Evolutionary conservation across 1,140 invertebrate species (phyloP), one percentile per base, ranked within the genome.

Genomic region (Lordiphosa mommai): DNA sequence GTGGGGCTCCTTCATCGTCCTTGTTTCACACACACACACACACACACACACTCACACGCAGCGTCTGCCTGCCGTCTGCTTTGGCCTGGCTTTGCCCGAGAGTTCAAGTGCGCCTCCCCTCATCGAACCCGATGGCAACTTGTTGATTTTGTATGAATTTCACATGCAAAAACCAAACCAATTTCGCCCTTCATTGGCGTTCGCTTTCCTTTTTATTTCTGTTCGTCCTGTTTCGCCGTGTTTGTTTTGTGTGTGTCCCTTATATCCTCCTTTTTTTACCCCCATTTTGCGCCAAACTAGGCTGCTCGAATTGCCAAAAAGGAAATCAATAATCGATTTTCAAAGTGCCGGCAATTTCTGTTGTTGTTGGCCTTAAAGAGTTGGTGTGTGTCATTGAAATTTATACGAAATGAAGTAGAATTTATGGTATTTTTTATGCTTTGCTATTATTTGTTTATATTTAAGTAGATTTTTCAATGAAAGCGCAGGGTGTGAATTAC

Each of bases 141-240:
- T 68, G 65, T 68, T 68, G 65, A 68, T 60, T 53, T 66, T 68
- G 64, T 68, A 68, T 53, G 64, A 53, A 68, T 53, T 68, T 53
- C 65, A 68, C 65, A 68, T 68, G 64, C 65, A 68, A 68, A 68
- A 68, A 68, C 65, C 64, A 60, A 68, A 60, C 55, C 65, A 60
- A 68, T 68, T 68, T 68, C 56, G 64, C 64, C 65, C 64, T 68
- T 68, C 64, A 68, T 68, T 68, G 65, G 47, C 55, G 64, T 43
- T 52, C 53, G 48, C 47, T 49, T 67, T 68, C 37, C 23, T 32
- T 67, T 59, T 38, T 9, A 10, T 9, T 16, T 33, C 12, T n/a
- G 12, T 33, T 33, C 20, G 29, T 20, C 17, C 16, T 43, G 37
- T 43, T 68, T 59, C 41, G 43, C 29, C 53, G 64, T 67, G 55